Evolutionary conservation across 1,140 invertebrate genomes (phyloP), one percentile per base, ranked within the genome.

Genomic region (Tigriopus japonicus): DNA sequence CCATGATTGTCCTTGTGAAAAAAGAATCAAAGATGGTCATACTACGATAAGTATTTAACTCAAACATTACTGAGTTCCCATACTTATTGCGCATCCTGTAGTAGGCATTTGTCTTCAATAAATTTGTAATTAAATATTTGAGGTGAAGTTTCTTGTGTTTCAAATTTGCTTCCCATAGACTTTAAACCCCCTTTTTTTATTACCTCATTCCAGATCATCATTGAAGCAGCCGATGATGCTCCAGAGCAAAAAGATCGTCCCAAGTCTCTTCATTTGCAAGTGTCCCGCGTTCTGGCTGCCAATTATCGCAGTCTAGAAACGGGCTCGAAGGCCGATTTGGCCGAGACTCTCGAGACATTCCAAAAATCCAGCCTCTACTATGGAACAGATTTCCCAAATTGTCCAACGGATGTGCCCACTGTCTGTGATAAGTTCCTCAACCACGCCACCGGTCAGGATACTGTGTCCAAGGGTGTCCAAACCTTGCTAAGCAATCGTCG

Each of bases 191-290:
- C n/a, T 35, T 35, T 35, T 35, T 35, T 35, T 5, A 35, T 35
- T 5, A 35, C 9, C 28, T 35, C 3, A 35, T 41, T 53, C 19
- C 67, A 84, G 83, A 68, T 85, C 65, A 76, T 84, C 53, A 78
- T 85, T 66, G 82, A 85, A 70, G 82, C 82, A 56, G 76, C 74
- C 51, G 71, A 75, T 15, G 81, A 84, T 63, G 80, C 81, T 67
- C 76, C 80, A 12, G 80, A 79, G 63, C 85, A 87, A 69, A 77
- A 81, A 58, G 88, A 91, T 68, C 72, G 87, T 45, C 88, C 87
- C 2, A 80, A 82, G 62, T 81, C 83, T 41, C 69, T 92, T 21
- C 85, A 88, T 66, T 71, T 90, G 15, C 85, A 88, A 73, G 81
- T 84, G 0, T 87, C 86, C 0, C 75, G 85, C 61, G 79, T 84